Percentiles rank a stretch among this genome's conserved stretches.
These are phyloP conservation scores for Phoxinus dragarum DNA, from an alignment of 2,797 vertebrate genomes.

Conservation along the genomic window DNA sequence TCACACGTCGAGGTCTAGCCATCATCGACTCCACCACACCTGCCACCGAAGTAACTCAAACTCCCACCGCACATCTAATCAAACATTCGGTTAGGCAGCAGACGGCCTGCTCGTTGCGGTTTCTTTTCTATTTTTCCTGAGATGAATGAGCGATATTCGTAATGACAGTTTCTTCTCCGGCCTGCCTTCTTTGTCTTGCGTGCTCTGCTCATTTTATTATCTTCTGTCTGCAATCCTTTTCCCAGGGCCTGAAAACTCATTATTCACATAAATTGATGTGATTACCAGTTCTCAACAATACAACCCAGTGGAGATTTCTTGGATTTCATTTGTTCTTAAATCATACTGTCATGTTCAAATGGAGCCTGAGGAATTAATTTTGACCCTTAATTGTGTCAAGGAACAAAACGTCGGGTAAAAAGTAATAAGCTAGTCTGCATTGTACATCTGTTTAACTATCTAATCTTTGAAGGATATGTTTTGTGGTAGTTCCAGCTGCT, in stretches of 20 bases:
- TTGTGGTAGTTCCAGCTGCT: background rate
- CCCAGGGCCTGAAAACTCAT: constrained; percentile 41
- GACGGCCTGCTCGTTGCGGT: constrained; percentile 7
- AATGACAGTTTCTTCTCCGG: constrained; percentile 32
- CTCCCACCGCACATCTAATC: constrained; percentile 19
- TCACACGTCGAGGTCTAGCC: constrained; percentile 26
- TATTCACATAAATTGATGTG: constrained; percentile 47
- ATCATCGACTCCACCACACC: constrained; percentile 3
- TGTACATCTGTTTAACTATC: background rate
- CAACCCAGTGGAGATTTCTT: constrained; percentile 32
- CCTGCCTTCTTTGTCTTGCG: background rate
- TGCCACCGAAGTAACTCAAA: constrained; percentile 18
- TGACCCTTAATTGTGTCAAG: constrained; percentile 19
- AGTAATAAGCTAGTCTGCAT: constrained; percentile 6
- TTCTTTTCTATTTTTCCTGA: constrained; percentile 19
- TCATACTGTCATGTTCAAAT: constrained; percentile 41
- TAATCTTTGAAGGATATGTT: background rate
- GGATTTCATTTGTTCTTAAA: constrained; percentile 41
- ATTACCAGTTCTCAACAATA: constrained; percentile 37
- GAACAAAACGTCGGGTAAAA: background rate
- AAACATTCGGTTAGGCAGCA: background rate
- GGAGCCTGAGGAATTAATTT: constrained; percentile 22
- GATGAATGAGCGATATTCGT: constrained; percentile 21
- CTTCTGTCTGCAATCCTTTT: constrained; percentile 27
- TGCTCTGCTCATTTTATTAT: constrained; percentile 27